Percentiles rank a stretch among this genome's conserved stretches.
phyloP scores from a whole-genome alignment of 53 echinoderm and acorn worm species.

The Holothuria leucospilota region DNA sequence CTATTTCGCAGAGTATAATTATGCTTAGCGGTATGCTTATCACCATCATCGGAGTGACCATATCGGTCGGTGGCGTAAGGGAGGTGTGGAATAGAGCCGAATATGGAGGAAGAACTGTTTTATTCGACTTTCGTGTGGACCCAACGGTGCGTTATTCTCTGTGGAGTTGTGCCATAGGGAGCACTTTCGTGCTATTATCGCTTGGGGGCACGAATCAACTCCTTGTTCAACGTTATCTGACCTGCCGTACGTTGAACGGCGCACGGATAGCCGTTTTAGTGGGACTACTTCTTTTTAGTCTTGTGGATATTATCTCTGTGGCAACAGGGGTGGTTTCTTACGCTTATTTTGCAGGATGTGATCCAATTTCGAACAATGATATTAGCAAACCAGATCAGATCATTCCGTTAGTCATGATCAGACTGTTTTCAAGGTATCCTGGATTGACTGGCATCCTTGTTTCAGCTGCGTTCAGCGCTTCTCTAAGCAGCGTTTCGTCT shows the following conservation, averaged over 20 bases:
- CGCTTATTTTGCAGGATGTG: conserved; percentile 19
- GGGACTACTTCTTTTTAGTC: background rate
- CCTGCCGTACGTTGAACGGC: background rate
- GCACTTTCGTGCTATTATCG: background rate
- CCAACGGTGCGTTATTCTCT: conserved; percentile 21
- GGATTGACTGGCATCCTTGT: conserved; percentile 12
- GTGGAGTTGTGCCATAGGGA: background rate
- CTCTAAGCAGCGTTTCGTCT: background rate
- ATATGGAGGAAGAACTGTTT: conserved; percentile 1
- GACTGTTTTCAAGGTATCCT: conserved; percentile 1
- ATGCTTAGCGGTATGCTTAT: conserved; percentile 10
- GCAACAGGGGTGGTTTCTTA: background rate
- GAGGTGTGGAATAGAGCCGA: background rate
- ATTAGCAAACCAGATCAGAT: conserved; percentile 5
- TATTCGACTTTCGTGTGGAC: conserved; percentile 17
- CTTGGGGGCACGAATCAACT: conserved; percentile 11
- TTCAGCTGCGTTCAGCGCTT: conserved; percentile 10
- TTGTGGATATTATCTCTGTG: background rate
- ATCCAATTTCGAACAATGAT: background rate
- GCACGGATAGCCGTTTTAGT: background rate
- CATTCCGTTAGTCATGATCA: conserved; percentile 6
- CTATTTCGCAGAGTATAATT: background rate
- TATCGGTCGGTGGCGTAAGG: conserved; percentile 1
- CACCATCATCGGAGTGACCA: conserved; percentile 1
- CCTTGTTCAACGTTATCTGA: background rate